Conservation (phyloP, 1,140 invertebrate species). For the Caenorhabditis briggsae region DNA sequence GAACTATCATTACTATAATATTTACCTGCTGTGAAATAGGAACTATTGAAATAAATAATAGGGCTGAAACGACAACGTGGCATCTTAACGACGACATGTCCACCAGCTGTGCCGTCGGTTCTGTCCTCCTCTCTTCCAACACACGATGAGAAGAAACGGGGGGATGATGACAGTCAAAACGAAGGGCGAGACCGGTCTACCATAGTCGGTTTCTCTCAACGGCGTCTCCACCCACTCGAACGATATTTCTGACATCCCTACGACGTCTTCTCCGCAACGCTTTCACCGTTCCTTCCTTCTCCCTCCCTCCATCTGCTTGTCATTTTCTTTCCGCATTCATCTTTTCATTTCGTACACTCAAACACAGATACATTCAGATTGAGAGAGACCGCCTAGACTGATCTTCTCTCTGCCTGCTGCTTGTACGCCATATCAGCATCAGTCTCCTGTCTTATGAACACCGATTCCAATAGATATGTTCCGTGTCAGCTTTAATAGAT, state of each 20-base stretch:
- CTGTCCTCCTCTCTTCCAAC: conserved; percentile 26
- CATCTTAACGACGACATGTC: conserved; percentile 45
- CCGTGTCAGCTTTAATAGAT: conserved; percentile 14
- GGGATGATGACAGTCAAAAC: conserved; percentile 48
- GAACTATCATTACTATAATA: background rate
- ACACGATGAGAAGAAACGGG: conserved; percentile 1
- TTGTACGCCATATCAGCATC: conserved; percentile 6
- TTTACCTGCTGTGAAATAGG: conserved; percentile 33
- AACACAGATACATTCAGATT: background rate
- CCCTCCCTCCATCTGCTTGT: background rate
- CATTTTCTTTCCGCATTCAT: conserved; percentile 42
- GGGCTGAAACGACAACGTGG: conserved; percentile 30
- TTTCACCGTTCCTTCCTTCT: conserved; percentile 21
- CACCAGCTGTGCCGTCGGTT: conserved; percentile 24
- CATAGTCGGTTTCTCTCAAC: conserved; percentile 42
- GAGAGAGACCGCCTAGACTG: conserved; percentile 16
- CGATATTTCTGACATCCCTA: background rate
- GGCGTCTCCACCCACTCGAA: conserved; percentile 37
- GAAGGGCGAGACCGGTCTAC: conserved; percentile 54
- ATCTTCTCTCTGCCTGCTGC: background rate
- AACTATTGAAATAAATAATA: background rate
- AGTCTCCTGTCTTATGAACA: conserved; percentile 17
- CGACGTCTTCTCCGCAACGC: conserved; percentile 22
- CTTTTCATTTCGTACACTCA: conserved; percentile 35
- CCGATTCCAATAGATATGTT: conserved; percentile 34